These are phyloP conservation scores for Meles meles DNA, from an alignment of 2,113 vertebrate genomes.

Conservation along the genomic window DNA sequence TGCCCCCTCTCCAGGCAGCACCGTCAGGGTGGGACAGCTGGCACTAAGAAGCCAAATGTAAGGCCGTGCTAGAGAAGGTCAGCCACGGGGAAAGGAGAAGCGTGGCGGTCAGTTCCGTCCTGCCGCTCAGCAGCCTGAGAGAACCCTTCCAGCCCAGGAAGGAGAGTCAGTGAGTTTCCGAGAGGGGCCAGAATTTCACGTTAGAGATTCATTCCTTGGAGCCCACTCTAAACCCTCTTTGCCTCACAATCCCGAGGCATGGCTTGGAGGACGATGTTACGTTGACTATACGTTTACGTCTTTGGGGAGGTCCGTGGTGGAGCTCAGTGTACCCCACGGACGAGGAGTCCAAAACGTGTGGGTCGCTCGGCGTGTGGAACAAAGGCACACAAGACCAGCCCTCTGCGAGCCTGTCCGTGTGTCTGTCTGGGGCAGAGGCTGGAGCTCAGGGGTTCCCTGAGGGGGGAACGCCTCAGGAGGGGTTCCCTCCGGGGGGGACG, in stretches of 20 bases:
- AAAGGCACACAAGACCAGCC: not conserved
- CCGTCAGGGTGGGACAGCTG: not conserved
- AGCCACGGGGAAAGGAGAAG: not conserved
- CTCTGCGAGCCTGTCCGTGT: not conserved
- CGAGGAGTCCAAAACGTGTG: not conserved
- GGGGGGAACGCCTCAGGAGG: no score
- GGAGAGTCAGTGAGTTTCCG: not conserved
- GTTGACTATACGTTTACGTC: no score
- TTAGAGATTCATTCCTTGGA: not conserved
- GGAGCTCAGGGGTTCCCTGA: not conserved
- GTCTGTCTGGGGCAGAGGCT: not conserved
- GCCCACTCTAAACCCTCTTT: not conserved
- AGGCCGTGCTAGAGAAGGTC: not conserved
- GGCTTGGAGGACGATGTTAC: accelerated
- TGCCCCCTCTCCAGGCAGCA: not conserved
- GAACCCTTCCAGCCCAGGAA: not conserved
- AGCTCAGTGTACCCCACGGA: not conserved
- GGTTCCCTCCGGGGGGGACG: not conserved
- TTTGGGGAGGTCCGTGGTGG: not conserved
- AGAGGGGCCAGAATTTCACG: not conserved
- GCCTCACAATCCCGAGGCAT: no score
- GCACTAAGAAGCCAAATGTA: not conserved
- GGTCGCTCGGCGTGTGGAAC: not conserved
- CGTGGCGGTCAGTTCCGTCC: no score
- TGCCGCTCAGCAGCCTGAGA: no score